Evolutionary conservation across 23 tunicate species (phyloP).

Genomic region (Halocynthia aurantium): DNA sequence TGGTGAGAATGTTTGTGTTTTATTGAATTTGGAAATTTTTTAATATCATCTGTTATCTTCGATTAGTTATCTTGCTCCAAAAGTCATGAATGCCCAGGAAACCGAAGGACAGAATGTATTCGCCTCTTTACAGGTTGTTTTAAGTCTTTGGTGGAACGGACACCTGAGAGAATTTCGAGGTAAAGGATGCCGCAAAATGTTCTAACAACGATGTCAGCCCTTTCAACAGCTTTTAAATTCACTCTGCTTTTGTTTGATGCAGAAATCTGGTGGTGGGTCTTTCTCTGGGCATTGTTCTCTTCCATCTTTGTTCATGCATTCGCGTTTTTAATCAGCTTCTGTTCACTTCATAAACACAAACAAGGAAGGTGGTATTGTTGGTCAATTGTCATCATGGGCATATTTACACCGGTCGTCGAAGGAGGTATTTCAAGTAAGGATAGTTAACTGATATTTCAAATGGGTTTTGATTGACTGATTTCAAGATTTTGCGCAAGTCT

Average conservation of each 20-base stretch:
- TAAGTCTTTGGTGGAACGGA: conserved; percentile 33
- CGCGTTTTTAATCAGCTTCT: conserved; percentile 40
- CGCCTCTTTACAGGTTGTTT: conserved; percentile 10
- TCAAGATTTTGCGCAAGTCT: too few relatives aligned
- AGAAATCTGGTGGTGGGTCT: conserved; percentile 76
- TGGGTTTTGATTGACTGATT: neutral
- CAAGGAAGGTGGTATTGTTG: conserved; percentile 66
- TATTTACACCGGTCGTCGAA: conserved; percentile 50
- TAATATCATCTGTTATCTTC: too few relatives aligned
- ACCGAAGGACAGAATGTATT: neutral
- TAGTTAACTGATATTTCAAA: neutral
- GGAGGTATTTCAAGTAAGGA: conserved; percentile 62
- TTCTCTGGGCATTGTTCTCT: conserved; percentile 69
- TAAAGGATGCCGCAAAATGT: neutral
- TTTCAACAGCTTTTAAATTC: neutral
- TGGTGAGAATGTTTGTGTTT: too few relatives aligned
- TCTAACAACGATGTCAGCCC: conserved; percentile 8
- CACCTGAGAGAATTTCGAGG: conserved; percentile 20
- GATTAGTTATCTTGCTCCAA: too few relatives aligned
- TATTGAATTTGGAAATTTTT: too few relatives aligned
- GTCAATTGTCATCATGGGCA: conserved; percentile 47
- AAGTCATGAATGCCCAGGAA: neutral
- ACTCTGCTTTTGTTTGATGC: conserved; percentile 8
- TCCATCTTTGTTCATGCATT: conserved; percentile 50
- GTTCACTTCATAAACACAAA: conserved; percentile 47